A percentile compares a stretch with the other conserved stretches of the same genome.
Evolutionary conservation across 1,140 invertebrate species (phyloP).

Genomic region (Parapsyche elsis): DNA sequence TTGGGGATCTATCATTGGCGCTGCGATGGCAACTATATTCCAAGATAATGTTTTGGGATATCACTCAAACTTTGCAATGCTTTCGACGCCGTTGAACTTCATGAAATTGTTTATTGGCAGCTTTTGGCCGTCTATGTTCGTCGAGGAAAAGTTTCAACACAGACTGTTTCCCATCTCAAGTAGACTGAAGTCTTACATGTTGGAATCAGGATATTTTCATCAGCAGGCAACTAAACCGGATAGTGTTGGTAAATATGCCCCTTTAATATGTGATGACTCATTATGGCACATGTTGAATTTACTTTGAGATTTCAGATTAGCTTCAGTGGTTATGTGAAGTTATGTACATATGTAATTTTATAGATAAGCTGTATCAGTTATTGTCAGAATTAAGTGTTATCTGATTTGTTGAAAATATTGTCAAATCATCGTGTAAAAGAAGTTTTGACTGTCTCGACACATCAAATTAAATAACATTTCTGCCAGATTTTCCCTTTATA

Average conservation of each 20-base stretch:
- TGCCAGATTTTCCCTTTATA: too few relatives aligned
- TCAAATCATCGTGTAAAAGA: too few relatives aligned
- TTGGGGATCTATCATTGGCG: constrained; percentile 71
- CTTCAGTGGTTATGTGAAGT: neutral
- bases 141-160: constrained; percentile 65
- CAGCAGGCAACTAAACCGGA: constrained; percentile 88
- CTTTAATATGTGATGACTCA: neutral
- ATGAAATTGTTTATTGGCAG: constrained; percentile 59
- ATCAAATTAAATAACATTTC: too few relatives aligned
- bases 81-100: constrained; percentile 28
- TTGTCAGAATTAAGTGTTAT: too few relatives aligned
- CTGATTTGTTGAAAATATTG: too few relatives aligned
- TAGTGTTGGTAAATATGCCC: constrained; percentile 73
- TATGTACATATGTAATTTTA: neutral
- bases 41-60: constrained; percentile 72
- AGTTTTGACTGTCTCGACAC: too few relatives aligned
- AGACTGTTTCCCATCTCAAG: constrained; percentile 70
- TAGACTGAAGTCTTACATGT: constrained; percentile 63
- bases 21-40: constrained; percentile 71
- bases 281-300: neutral
- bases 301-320: neutral
- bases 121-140: constrained; percentile 64
- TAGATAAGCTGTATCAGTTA: too few relatives aligned
- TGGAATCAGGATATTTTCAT: constrained; percentile 80
- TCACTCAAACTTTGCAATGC: constrained; percentile 46